These are phyloP conservation scores for Drosophila siamana DNA, from an alignment of 2,888 invertebrate species.

Conservation along the genomic window DNA sequence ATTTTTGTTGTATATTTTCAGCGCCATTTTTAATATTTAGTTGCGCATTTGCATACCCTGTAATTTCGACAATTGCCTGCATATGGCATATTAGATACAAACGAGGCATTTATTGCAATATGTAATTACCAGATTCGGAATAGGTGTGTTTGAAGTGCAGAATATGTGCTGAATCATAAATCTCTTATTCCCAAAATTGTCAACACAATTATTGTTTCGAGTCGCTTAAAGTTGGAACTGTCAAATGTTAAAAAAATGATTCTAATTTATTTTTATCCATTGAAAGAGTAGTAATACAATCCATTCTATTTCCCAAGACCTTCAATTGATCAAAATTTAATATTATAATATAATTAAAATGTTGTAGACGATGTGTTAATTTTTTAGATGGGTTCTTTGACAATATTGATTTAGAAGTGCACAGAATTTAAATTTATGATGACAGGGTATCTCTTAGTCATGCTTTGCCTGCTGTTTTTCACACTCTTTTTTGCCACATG, in stretches of 20 bases:
- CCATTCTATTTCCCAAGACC: no score
- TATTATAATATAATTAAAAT: no score
- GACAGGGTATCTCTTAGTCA: constrained; percentile 1
- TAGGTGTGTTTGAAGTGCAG: background rate
- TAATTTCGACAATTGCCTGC: background rate
- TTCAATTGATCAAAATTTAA: no score
- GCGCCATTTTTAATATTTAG: constrained; percentile 38
- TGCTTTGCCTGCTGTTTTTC: background rate
- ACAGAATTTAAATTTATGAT: background rate
- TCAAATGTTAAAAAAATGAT: no score
- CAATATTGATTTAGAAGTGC: no score
- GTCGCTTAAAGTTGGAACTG: background rate
- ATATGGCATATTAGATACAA: background rate
- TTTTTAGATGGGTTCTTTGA: no score
- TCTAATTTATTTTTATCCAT: no score
- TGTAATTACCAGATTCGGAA: background rate
- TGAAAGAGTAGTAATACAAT: no score
- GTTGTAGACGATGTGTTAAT: no score
- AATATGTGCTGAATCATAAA: background rate
- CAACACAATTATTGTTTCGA: background rate
- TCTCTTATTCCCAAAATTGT: background rate
- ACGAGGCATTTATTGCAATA: background rate
- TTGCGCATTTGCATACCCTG: constrained; percentile 38
- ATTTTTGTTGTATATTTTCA: constrained; percentile 28
- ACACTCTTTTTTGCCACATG: constrained; percentile 45